Evolutionary conservation across 2,888 invertebrate genomes (phyloP).

Genomic region (Coenonympha arcania): DNA sequence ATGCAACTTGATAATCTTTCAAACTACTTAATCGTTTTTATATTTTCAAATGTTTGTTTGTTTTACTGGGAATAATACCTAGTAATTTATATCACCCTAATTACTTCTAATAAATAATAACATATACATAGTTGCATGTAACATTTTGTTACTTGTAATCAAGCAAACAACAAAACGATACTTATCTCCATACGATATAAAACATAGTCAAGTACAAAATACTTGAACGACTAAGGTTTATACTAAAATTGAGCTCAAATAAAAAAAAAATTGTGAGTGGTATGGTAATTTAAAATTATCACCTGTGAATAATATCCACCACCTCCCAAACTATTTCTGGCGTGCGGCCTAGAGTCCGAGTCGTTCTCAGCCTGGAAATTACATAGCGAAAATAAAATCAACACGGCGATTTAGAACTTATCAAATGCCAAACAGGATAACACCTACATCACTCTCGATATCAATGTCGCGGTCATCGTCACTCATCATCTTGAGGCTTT

Average conservation of each 20-base stretch:
- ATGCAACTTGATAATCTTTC: too few species aligned
- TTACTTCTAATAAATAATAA: too few species aligned
- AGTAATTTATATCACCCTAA: too few species aligned
- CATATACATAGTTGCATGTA: too few species aligned
- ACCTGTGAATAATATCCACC: slow-evolving; percentile 84
- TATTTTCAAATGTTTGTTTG: too few species aligned
- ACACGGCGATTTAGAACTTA: slow-evolving; percentile 35
- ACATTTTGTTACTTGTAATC: too few species aligned
- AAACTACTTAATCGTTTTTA: too few species aligned
- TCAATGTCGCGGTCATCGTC: slow-evolving; percentile 96
- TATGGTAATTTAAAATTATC: slow-evolving; percentile 25
- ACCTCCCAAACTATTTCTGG: slow-evolving; percentile 78
- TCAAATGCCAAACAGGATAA: slow-evolving; percentile 28
- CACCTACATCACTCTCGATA: slow-evolving; percentile 94
- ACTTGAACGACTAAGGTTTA: too few species aligned
- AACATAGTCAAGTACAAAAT: too few species aligned
- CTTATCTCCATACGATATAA: too few species aligned
- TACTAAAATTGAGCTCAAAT: not conserved
- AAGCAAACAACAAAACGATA: too few species aligned
- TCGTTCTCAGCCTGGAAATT: slow-evolving; percentile 83
- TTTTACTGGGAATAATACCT: too few species aligned
- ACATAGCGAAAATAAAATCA: slow-evolving; percentile 31
- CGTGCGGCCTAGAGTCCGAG: slow-evolving; percentile 79
- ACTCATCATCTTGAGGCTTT: slow-evolving; percentile 78
- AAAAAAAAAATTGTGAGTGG: not conserved